Conservation (phyloP, 2,113 vertebrate genomes). For the Monarcha castaneiventris region DNA sequence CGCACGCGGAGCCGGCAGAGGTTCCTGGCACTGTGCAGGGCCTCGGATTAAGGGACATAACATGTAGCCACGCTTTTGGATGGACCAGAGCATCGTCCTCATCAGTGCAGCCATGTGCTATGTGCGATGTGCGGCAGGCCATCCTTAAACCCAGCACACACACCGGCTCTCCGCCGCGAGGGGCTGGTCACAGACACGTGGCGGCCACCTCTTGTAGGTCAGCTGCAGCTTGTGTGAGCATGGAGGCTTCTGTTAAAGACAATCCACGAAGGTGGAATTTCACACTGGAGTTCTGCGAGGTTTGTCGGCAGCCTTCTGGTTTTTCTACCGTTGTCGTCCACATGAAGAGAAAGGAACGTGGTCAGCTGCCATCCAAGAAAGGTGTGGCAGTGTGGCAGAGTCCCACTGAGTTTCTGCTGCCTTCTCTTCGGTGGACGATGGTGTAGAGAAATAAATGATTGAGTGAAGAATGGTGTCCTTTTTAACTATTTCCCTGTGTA, state of each 20-base stretch:
- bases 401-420: not conserved
- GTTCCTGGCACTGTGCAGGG: not conserved
- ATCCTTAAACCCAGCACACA: rapidly evolving
- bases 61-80: not conserved
- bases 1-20: not conserved
- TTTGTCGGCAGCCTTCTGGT: not conserved
- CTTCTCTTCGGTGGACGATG: rapidly evolving
- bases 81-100: too few relatives aligned
- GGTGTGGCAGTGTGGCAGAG: too few relatives aligned
- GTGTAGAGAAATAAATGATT: not conserved
- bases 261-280: not conserved
- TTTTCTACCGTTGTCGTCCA: rapidly evolving
- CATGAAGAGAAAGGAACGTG: not conserved
- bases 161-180: rapidly evolving
- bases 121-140: not conserved
- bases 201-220: rapidly evolving
- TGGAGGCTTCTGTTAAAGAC: not conserved
- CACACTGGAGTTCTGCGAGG: not conserved
- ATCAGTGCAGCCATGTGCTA: rapidly evolving
- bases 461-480: not conserved
- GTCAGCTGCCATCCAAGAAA: not conserved
- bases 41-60: rapidly evolving
- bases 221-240: not conserved
- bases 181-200: rapidly evolving
- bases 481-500: not conserved